Evolutionary conservation across 2,888 invertebrate species (phyloP).

Genomic region (Xestoiulus laeticollis): DNA sequence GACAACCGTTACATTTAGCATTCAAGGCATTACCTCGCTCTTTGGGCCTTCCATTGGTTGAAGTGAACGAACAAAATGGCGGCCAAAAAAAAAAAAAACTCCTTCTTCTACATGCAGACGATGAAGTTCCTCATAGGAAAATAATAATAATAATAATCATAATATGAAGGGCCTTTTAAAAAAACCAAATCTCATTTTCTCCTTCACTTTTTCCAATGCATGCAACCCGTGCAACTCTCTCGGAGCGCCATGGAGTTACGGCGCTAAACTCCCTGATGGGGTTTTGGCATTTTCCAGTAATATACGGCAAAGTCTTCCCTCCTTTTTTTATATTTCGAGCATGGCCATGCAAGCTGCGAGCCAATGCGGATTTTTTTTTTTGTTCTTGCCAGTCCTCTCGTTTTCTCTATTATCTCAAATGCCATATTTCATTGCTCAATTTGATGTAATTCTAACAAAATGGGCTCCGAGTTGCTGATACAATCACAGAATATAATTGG

Average conservation of each 20-base stretch:
- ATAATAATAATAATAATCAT: conserved; percentile 24
- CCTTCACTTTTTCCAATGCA: not conserved
- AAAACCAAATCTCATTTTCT: conserved; percentile 9
- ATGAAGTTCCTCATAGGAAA: not conserved
- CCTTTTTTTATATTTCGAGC: not conserved
- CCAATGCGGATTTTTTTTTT: conserved; percentile 43
- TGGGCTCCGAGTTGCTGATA: conserved; percentile 55
- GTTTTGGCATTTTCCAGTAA: conserved; percentile 54
- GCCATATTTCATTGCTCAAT: conserved; percentile 57
- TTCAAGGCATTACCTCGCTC: not conserved
- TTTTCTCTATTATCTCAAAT: conserved; percentile 53
- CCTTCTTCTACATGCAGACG: not conserved
- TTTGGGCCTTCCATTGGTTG: not conserved
- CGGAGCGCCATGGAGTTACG: not conserved
- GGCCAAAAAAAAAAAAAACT: too few relatives aligned
- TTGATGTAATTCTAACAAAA: conserved; percentile 56
- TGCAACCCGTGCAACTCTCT: not conserved
- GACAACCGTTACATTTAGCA: conserved; percentile 23
- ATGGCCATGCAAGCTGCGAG: conserved; percentile 49
- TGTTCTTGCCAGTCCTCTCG: conserved; percentile 43
- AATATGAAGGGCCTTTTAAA: not conserved
- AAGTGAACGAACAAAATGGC: not conserved
- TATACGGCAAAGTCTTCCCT: conserved; percentile 46
- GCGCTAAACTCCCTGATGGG: conserved; percentile 50
- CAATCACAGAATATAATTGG: conserved; percentile 57